A percentile compares a stretch with the other conserved stretches of the same genome.
Conservation (phyloP, 2,113 vertebrate genomes). For the Colistium nudipinnis region DNA sequence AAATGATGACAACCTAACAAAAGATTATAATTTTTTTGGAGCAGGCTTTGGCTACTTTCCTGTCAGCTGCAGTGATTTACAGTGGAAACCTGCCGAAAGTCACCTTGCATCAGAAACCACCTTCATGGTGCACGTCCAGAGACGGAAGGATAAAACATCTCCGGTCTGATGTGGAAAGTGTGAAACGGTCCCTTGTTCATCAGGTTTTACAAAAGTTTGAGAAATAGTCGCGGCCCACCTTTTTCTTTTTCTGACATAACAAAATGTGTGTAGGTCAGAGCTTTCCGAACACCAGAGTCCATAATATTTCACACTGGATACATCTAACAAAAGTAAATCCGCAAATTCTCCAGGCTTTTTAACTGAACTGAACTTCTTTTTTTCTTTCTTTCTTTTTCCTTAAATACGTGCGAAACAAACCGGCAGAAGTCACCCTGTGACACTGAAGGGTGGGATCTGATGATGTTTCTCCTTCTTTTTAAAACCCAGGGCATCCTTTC, state of each 20-base stretch:
- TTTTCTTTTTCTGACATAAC: neutral
- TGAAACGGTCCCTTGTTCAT: neutral
- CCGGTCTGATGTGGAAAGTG: neutral
- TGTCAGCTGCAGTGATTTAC: too few relatives aligned
- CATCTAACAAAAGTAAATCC: neutral
- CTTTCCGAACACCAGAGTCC: neutral
- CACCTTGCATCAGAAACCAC: neutral
- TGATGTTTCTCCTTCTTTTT: slow-evolving; percentile 64
- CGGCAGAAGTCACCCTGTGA: slow-evolving; percentile 66
- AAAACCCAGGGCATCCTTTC: slow-evolving; percentile 57
- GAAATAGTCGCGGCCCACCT: neutral
- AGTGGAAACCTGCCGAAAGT: neutral
- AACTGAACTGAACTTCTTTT: slow-evolving; percentile 68
- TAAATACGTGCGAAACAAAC: slow-evolving; percentile 71
- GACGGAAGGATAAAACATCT: neutral
- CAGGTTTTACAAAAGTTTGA: neutral
- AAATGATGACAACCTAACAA: too few relatives aligned
- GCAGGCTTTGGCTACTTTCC: too few relatives aligned
- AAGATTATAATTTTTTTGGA: too few relatives aligned
- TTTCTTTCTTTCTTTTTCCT: too few relatives aligned
- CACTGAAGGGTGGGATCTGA: slow-evolving; percentile 44
- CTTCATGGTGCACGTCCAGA: neutral
- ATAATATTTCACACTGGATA: neutral
- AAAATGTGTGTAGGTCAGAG: neutral
- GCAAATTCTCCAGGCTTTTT: slow-evolving; percentile 39